Evolutionary conservation across 2,888 invertebrate species (phyloP).

Genomic region (Rhagonycha fulva): DNA sequence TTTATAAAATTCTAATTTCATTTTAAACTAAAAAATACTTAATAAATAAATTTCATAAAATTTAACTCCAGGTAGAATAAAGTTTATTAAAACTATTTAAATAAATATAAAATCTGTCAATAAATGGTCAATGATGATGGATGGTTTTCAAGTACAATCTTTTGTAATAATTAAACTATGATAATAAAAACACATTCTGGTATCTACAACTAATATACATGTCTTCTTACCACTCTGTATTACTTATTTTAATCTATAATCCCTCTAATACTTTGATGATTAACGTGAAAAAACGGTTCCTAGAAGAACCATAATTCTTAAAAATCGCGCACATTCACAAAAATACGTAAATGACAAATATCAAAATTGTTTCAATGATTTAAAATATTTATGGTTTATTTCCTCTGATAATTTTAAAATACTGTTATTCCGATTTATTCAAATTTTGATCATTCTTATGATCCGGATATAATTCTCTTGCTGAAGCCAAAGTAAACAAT

Average conservation of each 20-base stretch:
- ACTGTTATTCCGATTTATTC: background rate
- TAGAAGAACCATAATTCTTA: background rate
- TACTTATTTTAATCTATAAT: background rate
- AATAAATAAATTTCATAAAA: too few relatives aligned
- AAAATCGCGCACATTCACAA: background rate
- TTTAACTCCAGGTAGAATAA: background rate
- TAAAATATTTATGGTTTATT: background rate
- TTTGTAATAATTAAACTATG: background rate
- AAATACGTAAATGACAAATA: background rate
- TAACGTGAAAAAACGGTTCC: background rate
- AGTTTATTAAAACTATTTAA: background rate
- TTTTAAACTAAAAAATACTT: too few relatives aligned
- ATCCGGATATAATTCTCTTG: constrained; percentile 71
- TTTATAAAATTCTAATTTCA: too few relatives aligned
- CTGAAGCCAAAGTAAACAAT: constrained; percentile 69
- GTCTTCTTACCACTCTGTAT: background rate
- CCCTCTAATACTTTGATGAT: background rate
- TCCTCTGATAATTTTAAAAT: background rate
- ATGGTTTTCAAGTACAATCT: background rate
- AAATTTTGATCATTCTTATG: constrained; percentile 19
- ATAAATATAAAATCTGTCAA: background rate
- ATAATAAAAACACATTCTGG: background rate
- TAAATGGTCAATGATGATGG: background rate
- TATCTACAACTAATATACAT: background rate
- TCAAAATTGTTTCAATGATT: background rate